phyloP scores from a whole-genome alignment of 2,113 vertebrate species.

The Nothocercus nigrocapillus region DNA sequence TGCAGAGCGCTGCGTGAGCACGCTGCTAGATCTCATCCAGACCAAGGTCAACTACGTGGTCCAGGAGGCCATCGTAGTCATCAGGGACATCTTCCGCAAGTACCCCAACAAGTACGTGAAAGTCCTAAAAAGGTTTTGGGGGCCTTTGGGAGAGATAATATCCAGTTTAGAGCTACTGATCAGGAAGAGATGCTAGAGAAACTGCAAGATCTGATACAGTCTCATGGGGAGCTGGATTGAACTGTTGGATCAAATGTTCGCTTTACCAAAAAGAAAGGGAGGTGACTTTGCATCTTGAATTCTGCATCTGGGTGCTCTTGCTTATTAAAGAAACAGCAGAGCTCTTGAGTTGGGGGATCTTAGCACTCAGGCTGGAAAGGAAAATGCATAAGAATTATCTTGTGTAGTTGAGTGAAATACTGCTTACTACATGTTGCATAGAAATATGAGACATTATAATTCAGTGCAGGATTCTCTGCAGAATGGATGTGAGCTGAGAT shows the following conservation, averaged over 20 bases:
- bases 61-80: slow-evolving; percentile 96
- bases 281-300: background rate
- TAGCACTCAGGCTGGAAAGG: background rate
- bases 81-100: slow-evolving; percentile 97
- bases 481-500: background rate
- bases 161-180: background rate
- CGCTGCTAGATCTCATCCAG: slow-evolving; percentile 96
- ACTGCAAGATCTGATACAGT: background rate
- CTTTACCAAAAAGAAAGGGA: background rate
- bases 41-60: slow-evolving; percentile 99
- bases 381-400: background rate
- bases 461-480: background rate
- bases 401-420: background rate
- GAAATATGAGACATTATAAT: background rate
- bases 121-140: fast-evolving
- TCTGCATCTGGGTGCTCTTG: background rate
- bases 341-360: background rate
- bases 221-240: background rate
- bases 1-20: slow-evolving; percentile 97
- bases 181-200: background rate
- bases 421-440: background rate
- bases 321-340: background rate
- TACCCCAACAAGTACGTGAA: slow-evolving; percentile 94
- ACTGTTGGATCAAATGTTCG: background rate
- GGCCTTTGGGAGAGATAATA: background rate